Base-by-base conservation (phyloP, 2,797 vertebrate genomes). In the Betta splendens region DNA sequence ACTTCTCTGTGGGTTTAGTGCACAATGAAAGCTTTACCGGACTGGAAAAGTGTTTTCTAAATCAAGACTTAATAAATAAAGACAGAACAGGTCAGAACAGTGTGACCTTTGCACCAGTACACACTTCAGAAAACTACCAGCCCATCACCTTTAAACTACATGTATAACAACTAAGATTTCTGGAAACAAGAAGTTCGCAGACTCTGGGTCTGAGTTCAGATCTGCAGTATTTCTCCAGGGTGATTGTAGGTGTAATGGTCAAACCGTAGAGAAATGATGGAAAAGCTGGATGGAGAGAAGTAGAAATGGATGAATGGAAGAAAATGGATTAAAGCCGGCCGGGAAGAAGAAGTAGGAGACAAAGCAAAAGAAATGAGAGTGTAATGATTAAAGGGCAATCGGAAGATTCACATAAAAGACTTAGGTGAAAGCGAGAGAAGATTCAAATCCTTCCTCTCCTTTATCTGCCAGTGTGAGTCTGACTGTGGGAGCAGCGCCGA, bases 361-460 rank as follows among this genome's bases (percentile, higher is more conserved):
- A 69, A 77, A 77, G 61, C 22, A 23, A 51, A 26, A 65, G 33
- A 69, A 65, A 76, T 61, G 33, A 66, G 40, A 29, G 44, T n/a
- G 33, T 44, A 62, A 72, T 81, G 31, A 77, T 77, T 59, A 71
- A 20, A 68, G 47, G 50, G 20, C 20, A 39, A 42, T 42, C 39
- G 35, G 58, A 36, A 57, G 51, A 63, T 64, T 46, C 48, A 58
- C 54, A 50, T 28, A 32, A 2, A 57, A 52, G 28, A 69, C 69
- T 20, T 8, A 31, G 33, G 22, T 31, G 39, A 64, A 53, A 23
- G 42, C 47, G 32, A 56, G 46, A 72, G 68, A 20, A 28, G 54
- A 67, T 72, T 36, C 25, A 45, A 51, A 64, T 56, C 42, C 23
- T 60, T 13, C 10, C 17, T 25, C 62, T 54, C 53, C 49, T 53